Evolutionary conservation across 2,888 invertebrate species (phyloP).

Genomic region (Epiblema foenella): DNA sequence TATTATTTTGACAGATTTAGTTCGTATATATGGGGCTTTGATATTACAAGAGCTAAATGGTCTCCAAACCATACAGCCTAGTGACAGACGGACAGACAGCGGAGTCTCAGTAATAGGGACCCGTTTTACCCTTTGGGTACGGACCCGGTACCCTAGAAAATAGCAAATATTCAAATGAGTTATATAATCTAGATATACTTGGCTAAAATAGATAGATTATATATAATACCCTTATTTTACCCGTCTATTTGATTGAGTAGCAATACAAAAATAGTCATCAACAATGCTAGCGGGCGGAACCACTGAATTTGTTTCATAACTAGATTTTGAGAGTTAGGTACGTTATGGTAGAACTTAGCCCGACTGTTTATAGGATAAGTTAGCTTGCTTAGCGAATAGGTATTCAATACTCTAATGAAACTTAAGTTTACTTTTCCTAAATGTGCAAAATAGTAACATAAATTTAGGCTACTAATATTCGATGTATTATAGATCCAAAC

Average conservation of each 20-base stretch:
- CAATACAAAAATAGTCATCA: constrained; percentile 10
- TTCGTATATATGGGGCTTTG: too few relatives aligned
- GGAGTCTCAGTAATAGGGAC: too few relatives aligned
- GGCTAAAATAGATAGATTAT: constrained; percentile 2
- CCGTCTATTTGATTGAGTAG: constrained; percentile 6
- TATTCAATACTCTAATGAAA: background rate
- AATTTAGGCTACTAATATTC: too few relatives aligned
- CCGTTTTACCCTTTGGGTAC: too few relatives aligned
- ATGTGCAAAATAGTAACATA: background rate
- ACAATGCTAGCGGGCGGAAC: constrained; percentile 7
- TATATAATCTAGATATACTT: background rate
- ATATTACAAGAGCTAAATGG: too few relatives aligned
- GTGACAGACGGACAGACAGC: too few relatives aligned
- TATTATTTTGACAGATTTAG: too few relatives aligned
- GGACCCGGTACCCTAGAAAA: too few relatives aligned
- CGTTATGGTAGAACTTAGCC: constrained; percentile 27
- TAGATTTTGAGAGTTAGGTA: constrained; percentile 30
- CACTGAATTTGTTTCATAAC: constrained; percentile 19
- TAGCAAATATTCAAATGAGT: too few relatives aligned
- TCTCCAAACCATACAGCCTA: too few relatives aligned
- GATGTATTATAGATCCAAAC: too few relatives aligned
- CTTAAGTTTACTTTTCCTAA: constrained; percentile 4
- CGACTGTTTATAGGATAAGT: constrained; percentile 24
- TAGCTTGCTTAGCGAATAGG: constrained; percentile 18
- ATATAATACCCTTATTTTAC: background rate